Base-by-base conservation (phyloP, 2,113 vertebrate species). In the Trichechus manatus region DNA sequence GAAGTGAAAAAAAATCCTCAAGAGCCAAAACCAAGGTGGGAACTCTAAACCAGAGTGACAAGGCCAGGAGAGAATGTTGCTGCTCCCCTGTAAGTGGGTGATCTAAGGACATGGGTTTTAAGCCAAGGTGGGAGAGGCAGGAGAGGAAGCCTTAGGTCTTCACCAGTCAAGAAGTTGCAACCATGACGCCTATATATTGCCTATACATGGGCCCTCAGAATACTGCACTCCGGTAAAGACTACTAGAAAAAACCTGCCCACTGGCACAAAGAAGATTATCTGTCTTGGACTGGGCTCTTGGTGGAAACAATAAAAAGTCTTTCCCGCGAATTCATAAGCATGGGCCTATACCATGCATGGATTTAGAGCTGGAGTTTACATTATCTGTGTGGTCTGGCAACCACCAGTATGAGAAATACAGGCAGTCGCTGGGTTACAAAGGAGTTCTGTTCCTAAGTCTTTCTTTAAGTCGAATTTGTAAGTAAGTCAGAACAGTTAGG, bases 301-400 rank as follows among this genome's bases (percentile, higher is more conserved):
- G 20, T 79, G 11, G 82, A 92, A 91, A 86, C 61, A 64, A 89
- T 64, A 79, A 44, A 66, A 94, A 77, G 63, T 75, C 20, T 42
- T 86, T 84, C 14, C 4, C 66, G 17, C 66, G 63, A 61, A 92
- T 92, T 89, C 63, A 56, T 89, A 68, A 92, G 8, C 22, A 59
- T 53, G 14, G 63, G 5, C 8, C 29, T 61, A 70, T 86, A 70
- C 68, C 78, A 81, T 63, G 9, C 36, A 87, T 64, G 44, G 23
- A 59, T 78, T 89, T 86, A 82, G 25, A 72, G 23, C 29, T 82
- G 31, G 23, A 83, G 61, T 72, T 78, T 94, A 63, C 8, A 53
- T 2, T 44, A 78, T 84, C 68, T 47, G 5, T 85, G 31, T 84
- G 68, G 20, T 85, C 17, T 39, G 72, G 39, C 0, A 78, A 72